phyloP scores from a whole-genome alignment of 2,888 invertebrate species.

The Ochropleura plecta region DNA sequence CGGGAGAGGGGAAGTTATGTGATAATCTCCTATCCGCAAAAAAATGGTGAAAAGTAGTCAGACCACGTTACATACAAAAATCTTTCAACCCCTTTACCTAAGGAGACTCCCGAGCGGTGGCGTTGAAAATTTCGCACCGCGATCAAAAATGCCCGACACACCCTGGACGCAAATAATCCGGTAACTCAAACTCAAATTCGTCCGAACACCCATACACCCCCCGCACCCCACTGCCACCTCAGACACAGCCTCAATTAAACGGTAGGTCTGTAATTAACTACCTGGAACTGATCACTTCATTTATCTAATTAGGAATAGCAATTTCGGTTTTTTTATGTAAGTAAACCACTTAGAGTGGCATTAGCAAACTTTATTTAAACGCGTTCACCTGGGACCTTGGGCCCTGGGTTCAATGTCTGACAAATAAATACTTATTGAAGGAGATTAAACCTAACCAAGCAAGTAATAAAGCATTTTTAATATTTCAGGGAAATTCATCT shows the following conservation, averaged over 20 bases:
- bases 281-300: not conserved
- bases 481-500: conserved; percentile 77
- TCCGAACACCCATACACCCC: not conserved
- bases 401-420: conserved; percentile 9
- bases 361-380: not conserved
- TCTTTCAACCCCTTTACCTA: too few relatives aligned
- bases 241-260: not conserved
- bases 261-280: not conserved
- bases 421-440: not conserved
- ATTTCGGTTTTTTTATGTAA: not conserved
- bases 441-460: conserved; percentile 1
- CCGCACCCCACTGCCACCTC: not conserved
- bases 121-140: too few relatives aligned
- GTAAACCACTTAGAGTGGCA: not conserved
- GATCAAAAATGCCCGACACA: too few relatives aligned
- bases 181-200: not conserved
- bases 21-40: too few relatives aligned
- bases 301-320: not conserved
- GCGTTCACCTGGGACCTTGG: conserved; percentile 3
- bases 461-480: conserved; percentile 48
- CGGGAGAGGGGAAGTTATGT: too few relatives aligned
- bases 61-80: too few relatives aligned
- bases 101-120: too few relatives aligned
- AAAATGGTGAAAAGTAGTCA: too few relatives aligned
- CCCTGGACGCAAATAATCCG: too few relatives aligned